These are phyloP conservation scores for Kryptolebias marmoratus DNA, from an alignment of 2,113 vertebrate genomes.

Conservation along the genomic window DNA sequence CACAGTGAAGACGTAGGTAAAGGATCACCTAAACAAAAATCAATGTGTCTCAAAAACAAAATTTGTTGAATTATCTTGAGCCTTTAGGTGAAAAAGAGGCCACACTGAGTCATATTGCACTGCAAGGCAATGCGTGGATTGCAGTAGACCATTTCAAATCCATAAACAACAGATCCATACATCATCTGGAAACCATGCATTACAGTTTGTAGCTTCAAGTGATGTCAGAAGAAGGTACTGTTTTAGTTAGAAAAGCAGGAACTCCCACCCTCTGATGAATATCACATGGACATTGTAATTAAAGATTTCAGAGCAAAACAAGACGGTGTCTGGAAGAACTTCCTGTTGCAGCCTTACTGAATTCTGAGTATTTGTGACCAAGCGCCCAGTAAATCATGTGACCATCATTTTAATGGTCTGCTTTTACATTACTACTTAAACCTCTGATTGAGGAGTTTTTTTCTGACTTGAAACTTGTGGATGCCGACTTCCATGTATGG, in stretches of 20 bases:
- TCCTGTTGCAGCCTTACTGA: background rate
- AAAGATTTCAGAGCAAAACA: background rate
- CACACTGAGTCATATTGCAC: too few species aligned
- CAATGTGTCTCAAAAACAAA: background rate
- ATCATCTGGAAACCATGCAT: background rate
- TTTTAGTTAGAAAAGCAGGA: background rate
- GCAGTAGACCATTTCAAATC: background rate
- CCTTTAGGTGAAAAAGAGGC: too few species aligned
- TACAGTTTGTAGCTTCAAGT: background rate
- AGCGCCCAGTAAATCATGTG: too few species aligned
- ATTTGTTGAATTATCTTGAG: background rate
- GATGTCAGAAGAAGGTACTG: background rate
- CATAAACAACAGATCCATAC: background rate
- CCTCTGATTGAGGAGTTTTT: too few species aligned
- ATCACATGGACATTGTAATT: background rate
- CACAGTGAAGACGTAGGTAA: too few species aligned
- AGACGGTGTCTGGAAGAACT: background rate
- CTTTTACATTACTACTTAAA: too few species aligned
- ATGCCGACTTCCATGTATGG: too few species aligned
- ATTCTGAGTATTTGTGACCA: too few species aligned
- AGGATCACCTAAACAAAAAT: too few species aligned
- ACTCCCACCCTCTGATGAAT: background rate
- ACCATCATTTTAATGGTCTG: too few species aligned
- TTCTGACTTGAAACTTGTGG: too few species aligned
- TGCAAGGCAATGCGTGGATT: too few species aligned